These are phyloP conservation scores for Theropithecus gelada DNA, from an alignment of 2,113 vertebrate species.

Conservation along the genomic window DNA sequence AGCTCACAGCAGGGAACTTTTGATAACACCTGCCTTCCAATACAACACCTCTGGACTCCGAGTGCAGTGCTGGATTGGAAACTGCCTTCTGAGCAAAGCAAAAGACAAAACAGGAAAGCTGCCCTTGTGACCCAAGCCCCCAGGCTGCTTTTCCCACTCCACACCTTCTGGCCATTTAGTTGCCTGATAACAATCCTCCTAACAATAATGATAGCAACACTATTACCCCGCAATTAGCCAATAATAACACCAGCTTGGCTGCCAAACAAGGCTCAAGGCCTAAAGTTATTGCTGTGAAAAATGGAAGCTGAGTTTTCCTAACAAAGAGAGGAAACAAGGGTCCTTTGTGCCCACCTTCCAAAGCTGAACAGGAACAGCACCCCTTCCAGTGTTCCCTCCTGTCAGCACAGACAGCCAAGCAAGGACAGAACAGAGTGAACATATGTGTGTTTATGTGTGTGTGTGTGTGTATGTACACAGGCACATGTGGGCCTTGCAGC, in stretches of 20 bases:
- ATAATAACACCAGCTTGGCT: not conserved
- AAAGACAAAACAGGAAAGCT: not conserved
- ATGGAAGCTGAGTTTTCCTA: not conserved
- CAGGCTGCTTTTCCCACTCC: not conserved
- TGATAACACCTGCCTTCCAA: not conserved
- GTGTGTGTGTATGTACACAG: not conserved
- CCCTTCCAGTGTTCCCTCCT: not conserved
- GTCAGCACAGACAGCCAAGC: not conserved
- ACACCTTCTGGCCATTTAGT: not conserved
- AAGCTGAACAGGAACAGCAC: not conserved
- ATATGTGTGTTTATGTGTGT: not conserved
- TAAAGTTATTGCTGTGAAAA: not conserved
- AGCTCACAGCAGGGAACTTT: not conserved
- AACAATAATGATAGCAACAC: not conserved
- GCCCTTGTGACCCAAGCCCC: not conserved
- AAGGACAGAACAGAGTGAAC: not conserved
- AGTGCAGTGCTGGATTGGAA: not conserved
- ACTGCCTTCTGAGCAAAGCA: not conserved
- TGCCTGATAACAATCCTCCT: not conserved
- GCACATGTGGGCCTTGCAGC: not conserved
- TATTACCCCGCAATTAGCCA: not conserved
- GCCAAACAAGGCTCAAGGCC: not conserved
- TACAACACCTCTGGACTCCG: not conserved
- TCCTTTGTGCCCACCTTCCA: not conserved
- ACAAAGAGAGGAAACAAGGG: not conserved